Base-by-base conservation (phyloP, 2,113 vertebrate genomes). In the Pristiophorus japonicus region DNA sequence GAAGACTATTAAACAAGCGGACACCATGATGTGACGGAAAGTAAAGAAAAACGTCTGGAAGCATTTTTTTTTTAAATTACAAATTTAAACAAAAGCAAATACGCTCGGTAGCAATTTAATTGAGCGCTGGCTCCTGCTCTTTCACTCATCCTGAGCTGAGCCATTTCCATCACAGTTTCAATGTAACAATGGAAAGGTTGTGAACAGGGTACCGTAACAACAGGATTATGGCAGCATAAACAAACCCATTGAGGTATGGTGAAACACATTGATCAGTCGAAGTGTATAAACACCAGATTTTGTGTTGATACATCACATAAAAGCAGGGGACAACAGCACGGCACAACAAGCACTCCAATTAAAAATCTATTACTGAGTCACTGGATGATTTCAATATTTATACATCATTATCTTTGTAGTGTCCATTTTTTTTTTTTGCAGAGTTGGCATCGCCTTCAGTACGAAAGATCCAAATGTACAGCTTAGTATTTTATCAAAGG, bases 1-100 rank as follows among this genome's bases (percentile, higher is more conserved):
- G 97, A 97, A 97, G 96, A 97, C 96, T 96, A 96, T 96, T 96
- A 95, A 97, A 96, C 95, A 73, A 97, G 96, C 96, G 96, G 97
- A 97, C 96, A 97, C 96, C 96, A 96, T 66, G 95, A 96, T 96
- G 6, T 45, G 65, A 94, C 34, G 45, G 93, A 66, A 70, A 96
- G 96, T 96, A 97, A 96, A 96, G 96, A 96, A 97, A 96, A 96
- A 93, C 16, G 96, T 96, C 90, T 96, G 95, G 96, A 97, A 97
- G 96, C 45, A 95, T 97, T n/a, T n/a, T n/a, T n/a, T n/a, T n/a
- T n/a, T 97, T 73, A 55, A 96, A 97, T 47, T 24, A 66, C 92
- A 94, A 45, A 47, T 65, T 65, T 63, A 47, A 51, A 94, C 3
- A 30, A 66, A 70, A 67, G 24, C 30, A 63, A 92, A 70, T 73